Conservation (phyloP, 2,797 vertebrate genomes). For the Aphelocoma californica region DNA sequence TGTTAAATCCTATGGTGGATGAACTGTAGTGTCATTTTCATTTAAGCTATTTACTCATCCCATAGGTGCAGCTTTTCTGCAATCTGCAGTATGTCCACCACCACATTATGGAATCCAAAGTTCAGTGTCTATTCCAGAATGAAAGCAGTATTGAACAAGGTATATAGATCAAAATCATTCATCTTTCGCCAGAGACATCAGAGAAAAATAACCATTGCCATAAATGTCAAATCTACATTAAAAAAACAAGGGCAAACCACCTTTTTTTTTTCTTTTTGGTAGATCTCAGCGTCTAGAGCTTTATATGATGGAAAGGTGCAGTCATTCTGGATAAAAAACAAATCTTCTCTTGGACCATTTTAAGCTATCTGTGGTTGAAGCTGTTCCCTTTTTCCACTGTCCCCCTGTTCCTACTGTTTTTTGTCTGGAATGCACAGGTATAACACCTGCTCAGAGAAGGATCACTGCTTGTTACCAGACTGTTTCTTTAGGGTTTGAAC, state of each 20-base stretch:
- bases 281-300: not conserved
- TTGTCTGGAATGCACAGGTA: not conserved
- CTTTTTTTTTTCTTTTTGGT: not conserved
- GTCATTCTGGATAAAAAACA: not conserved
- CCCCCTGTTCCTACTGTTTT: accelerated
- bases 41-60: not conserved
- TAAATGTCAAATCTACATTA: not conserved
- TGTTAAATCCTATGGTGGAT: not conserved
- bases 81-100: not conserved
- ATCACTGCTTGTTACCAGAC: not conserved
- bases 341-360: not conserved
- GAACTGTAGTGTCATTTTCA: not conserved
- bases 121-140: not conserved
- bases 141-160: not conserved
- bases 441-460: not conserved
- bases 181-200: not conserved
- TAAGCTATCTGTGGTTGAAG: not conserved
- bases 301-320: not conserved
- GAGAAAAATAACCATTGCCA: not conserved
- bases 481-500: not conserved
- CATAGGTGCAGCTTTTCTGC: not conserved
- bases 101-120: not conserved
- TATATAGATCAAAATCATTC: not conserved
- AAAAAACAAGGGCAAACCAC: not conserved
- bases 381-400: not conserved